Conservation (phyloP, 2,888 invertebrate species). For the Trichogramma dendrolimi region DNA sequence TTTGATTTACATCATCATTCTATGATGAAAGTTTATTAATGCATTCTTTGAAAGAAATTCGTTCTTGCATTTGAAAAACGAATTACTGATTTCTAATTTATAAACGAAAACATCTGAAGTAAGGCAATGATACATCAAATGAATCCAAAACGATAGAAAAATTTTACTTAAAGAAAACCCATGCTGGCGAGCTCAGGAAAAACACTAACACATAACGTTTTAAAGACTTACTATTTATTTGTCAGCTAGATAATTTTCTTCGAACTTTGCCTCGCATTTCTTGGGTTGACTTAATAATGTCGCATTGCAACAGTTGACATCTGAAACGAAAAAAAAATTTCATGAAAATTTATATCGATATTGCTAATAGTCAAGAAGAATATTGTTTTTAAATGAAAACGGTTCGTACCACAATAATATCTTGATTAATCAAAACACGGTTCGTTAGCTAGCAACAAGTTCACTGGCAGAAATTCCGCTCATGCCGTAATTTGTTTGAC, state of each 20-base stretch:
- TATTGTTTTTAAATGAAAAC: too few species aligned
- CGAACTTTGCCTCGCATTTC: constrained; percentile 33
- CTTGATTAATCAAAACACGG: constrained; percentile 7
- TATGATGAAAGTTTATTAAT: too few species aligned
- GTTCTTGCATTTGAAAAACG: too few species aligned
- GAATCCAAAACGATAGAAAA: too few species aligned
- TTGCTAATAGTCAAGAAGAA: background rate
- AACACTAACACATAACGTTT: background rate
- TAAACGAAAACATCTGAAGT: too few species aligned
- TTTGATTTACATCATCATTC: too few species aligned
- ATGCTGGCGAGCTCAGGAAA: background rate
- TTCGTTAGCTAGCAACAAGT: constrained; percentile 38
- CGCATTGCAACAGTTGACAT: constrained; percentile 18
- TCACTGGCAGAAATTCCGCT: constrained; percentile 33
- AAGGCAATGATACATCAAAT: too few species aligned
- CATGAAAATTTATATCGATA: background rate
- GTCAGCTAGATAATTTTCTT: constrained; percentile 36
- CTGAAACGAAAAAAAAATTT: constrained; percentile 24
- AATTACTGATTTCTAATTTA: too few species aligned
- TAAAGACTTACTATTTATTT: constrained; percentile 33
- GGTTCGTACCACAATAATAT: too few species aligned
- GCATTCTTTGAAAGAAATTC: too few species aligned
- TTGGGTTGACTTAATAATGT: constrained; percentile 15
- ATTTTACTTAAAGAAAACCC: too few species aligned
- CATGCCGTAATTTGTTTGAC: constrained; percentile 19